Percentiles rank a stretch among this genome's conserved stretches.
Conservation (phyloP, 2,113 vertebrate species). For the Orycteropus afer region DNA sequence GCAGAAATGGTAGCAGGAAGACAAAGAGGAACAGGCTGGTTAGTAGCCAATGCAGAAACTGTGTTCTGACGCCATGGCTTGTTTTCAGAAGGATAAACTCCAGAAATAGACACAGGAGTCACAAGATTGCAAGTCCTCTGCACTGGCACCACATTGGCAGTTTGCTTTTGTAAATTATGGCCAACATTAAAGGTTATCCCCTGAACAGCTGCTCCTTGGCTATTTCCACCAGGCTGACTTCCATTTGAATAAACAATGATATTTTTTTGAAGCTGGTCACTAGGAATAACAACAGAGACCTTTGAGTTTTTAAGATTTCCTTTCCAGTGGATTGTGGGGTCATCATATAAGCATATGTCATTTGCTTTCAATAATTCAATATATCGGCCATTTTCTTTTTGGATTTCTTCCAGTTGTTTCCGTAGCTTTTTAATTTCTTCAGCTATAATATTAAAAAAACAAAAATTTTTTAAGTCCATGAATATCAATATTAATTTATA, state of each 20-base stretch:
- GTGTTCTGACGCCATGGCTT: constrained; percentile 88
- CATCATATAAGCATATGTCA: constrained; percentile 95
- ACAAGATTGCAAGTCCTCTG: constrained; percentile 91
- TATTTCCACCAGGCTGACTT: constrained; percentile 88
- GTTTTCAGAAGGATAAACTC: constrained; percentile 89
- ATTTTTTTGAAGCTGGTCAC: constrained; percentile 94
- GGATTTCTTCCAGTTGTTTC: constrained; percentile 93
- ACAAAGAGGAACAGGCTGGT: constrained; percentile 85
- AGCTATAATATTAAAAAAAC: constrained; percentile 86
- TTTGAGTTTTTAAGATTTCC: constrained; percentile 93
- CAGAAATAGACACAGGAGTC: constrained; percentile 87
- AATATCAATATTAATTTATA: constrained; percentile 27
- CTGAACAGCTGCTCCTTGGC: constrained; percentile 87
- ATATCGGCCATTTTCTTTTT: constrained; percentile 95
- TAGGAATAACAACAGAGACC: constrained; percentile 93
- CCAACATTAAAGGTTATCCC: constrained; percentile 88
- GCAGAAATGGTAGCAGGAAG: constrained; percentile 85
- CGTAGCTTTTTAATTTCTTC: constrained; percentile 96
- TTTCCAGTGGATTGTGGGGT: constrained; percentile 98
- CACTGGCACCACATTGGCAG: constrained; percentile 91
- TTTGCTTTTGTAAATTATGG: constrained; percentile 90
- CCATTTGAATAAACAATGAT: constrained; percentile 95
- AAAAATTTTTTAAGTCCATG: constrained; percentile 35
- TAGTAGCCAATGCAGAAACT: constrained; percentile 84
- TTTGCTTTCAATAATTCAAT: constrained; percentile 97